Conservation (phyloP, 2,888 invertebrate species). For the Eueremaeus valkanovi region DNA sequence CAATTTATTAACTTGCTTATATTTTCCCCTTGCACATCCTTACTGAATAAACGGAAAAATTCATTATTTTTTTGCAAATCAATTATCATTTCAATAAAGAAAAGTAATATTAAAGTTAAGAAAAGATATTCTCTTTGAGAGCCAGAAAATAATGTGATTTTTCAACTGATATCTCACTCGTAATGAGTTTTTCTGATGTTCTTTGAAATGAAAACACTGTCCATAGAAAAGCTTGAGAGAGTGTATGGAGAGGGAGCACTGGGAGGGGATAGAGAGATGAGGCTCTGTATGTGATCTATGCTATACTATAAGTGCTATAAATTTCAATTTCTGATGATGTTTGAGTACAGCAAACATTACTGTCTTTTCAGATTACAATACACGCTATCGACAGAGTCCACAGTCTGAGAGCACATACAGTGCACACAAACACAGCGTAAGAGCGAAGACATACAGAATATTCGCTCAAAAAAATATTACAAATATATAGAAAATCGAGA, state of each 20-base stretch:
- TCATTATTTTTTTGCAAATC: too few relatives aligned
- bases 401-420: neutral
- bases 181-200: neutral
- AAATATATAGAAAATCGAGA: too few relatives aligned
- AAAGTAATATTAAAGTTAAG: too few relatives aligned
- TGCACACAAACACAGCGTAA: too few relatives aligned
- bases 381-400: neutral
- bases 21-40: too few relatives aligned
- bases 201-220: neutral
- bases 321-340: constrained; percentile 13
- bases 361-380: neutral
- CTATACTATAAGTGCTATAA: neutral
- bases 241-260: neutral
- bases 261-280: neutral
- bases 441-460: too few relatives aligned
- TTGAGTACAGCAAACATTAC: constrained; percentile 14
- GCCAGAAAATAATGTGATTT: constrained; percentile 1
- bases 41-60: too few relatives aligned
- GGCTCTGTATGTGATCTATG: neutral
- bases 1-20: too few relatives aligned
- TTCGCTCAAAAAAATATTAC: too few relatives aligned
- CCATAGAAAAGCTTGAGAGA: neutral
- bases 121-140: too few relatives aligned
- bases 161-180: neutral
- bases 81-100: too few relatives aligned